These are phyloP conservation scores for Trachelus stipa DNA, from an alignment of 2,888 invertebrate species.

Conservation along the genomic window DNA sequence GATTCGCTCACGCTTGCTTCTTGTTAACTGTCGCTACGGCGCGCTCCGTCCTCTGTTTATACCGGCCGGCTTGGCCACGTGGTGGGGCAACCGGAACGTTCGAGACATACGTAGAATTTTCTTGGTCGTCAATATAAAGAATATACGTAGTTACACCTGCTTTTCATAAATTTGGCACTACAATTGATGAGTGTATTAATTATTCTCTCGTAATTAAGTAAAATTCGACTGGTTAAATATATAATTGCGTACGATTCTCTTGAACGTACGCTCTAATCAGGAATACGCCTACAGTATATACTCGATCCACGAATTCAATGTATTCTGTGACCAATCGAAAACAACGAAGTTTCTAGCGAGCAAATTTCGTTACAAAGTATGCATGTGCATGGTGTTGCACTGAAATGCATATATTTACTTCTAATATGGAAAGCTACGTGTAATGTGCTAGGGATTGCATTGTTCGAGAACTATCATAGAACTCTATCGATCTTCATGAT, in stretches of 20 bases:
- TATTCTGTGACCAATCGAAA: no score
- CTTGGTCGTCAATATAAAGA: background rate
- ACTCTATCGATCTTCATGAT: no score
- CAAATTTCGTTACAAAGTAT: no score
- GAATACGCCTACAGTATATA: background rate
- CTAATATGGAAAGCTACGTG: no score
- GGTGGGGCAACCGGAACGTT: conserved; percentile 4
- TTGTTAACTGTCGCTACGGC: conserved; percentile 21
- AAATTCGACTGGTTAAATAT: background rate
- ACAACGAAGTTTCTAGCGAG: no score
- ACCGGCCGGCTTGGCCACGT: conserved; percentile 14
- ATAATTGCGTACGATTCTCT: background rate
- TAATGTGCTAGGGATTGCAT: no score
- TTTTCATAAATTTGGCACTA: background rate
- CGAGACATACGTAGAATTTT: background rate
- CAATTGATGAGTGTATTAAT: background rate
- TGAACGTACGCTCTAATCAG: background rate
- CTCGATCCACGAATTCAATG: no score
- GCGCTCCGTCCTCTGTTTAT: conserved; percentile 27
- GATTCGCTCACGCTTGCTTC: conserved; percentile 4
- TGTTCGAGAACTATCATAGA: no score
- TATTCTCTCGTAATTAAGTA: background rate
- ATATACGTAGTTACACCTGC: background rate
- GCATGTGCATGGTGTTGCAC: no score
- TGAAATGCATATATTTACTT: no score